Evolutionary conservation across 2,797 vertebrate genomes (phyloP), one percentile per base, ranked within the genome.

Genomic region (Acanthiza pusilla): DNA sequence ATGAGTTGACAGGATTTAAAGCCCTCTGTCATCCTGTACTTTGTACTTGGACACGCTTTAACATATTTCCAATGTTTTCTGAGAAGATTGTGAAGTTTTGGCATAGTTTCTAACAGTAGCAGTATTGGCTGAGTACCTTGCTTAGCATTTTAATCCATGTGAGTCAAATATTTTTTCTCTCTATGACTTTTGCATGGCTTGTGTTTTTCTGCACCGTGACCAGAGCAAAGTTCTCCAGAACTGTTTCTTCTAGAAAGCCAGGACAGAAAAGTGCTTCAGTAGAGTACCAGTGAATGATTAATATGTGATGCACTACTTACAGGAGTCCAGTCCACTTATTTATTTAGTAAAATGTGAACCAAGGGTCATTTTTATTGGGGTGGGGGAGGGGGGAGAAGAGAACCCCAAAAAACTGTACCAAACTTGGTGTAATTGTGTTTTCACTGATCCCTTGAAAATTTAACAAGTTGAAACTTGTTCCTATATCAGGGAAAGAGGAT

Each of bases 11-110:
- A 73, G 62, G 55, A 73, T 67, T 83, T 85, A 61, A 89, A 94
- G 74, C 53, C 38, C 32, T 92, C 38, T 75, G 51, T 87, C 43
- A 40, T 83, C 38, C 25, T 80, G 58, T 62, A 68, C 88, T 80
- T 95, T 80, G 60, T 85, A 85, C 62, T 93, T 77, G 83, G 78
- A 78, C 72, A 26, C 74, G 60, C 70, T 82, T 83, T 15, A 94
- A 75, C 19, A 3, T 71, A 65, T 79, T 91, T 91, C 61, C 2
- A 6, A 1, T 79, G 36, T 48, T 79, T 85, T 84, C 60, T 20
- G 25, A 84, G 60, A 60, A 78, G 71, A 38, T 18, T 23, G 20
- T 85, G 61, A 53, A 55, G 48, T 67, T 78, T 74, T 95, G 85
- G 75, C 54, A 15, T 43, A 20, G 67, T 81, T 87, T 91, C 81